These are phyloP conservation scores for Myripristis murdjan DNA, from an alignment of 2,797 vertebrate species.

Conservation along the genomic window DNA sequence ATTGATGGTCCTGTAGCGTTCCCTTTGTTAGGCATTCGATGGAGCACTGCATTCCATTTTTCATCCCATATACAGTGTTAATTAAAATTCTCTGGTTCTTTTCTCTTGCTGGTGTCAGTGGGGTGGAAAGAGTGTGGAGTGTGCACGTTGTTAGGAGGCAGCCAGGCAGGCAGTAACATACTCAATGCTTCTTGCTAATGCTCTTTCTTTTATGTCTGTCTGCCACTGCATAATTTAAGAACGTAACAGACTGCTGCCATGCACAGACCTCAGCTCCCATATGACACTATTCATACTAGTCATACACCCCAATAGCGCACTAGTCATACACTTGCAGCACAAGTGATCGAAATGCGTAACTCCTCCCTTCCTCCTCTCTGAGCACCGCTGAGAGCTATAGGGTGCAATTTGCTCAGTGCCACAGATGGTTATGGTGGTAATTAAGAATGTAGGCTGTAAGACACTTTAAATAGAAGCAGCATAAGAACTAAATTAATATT, in stretches of 20 bases:
- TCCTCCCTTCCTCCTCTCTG: slow-evolving; percentile 22
- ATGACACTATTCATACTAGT: slow-evolving; percentile 31
- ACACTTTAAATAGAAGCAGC: slow-evolving; percentile 63
- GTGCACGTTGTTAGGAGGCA: slow-evolving; percentile 70
- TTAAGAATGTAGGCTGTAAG: slow-evolving; percentile 60
- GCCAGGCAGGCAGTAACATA: slow-evolving; percentile 54
- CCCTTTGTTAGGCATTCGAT: slow-evolving; percentile 54
- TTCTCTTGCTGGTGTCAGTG: slow-evolving; percentile 67
- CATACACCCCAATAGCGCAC: slow-evolving; percentile 11
- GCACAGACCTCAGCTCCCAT: slow-evolving; percentile 29
- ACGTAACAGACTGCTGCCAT: slow-evolving; percentile 50
- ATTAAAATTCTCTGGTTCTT: slow-evolving; percentile 74
- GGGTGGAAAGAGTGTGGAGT: slow-evolving; percentile 75
- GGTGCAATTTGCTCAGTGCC: slow-evolving; percentile 56
- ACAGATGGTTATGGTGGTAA: slow-evolving; percentile 63
- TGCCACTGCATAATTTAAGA: slow-evolving; percentile 73
- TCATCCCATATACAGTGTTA: slow-evolving; percentile 70
- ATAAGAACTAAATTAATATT: slow-evolving; percentile 57
- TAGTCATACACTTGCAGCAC: slow-evolving; percentile 4
- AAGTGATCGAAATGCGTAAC: slow-evolving; percentile 35
- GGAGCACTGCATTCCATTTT: slow-evolving; percentile 63
- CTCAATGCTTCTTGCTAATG: slow-evolving; percentile 65
- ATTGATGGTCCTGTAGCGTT: slow-evolving; percentile 47
- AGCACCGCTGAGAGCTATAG: slow-evolving; percentile 54
- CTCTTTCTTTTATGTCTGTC: slow-evolving; percentile 59